Conservation (phyloP, 37 sponge, comb jelly and placozoan species). For the Sycon ciliatum region DNA sequence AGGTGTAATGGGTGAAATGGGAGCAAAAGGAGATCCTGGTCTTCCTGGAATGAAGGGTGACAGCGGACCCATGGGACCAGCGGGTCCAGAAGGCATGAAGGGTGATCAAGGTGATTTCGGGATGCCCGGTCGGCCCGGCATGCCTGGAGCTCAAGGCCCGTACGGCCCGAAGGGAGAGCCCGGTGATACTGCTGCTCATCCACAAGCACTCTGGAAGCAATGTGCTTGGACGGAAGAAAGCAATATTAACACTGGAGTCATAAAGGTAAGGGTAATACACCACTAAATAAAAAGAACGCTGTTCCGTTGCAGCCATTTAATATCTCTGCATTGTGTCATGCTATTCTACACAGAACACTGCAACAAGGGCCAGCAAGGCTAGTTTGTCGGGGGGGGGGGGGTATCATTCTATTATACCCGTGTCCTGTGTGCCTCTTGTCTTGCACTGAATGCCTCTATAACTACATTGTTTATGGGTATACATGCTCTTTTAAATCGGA, state of each 20-base stretch:
- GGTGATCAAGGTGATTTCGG: background rate
- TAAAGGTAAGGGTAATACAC: background rate
- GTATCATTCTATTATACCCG: too few relatives aligned
- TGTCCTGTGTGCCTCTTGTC: too few relatives aligned
- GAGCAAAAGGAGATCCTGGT: background rate
- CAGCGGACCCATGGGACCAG: background rate
- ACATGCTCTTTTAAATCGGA: too few relatives aligned
- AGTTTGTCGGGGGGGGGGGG: too few relatives aligned
- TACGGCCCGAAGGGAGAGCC: background rate
- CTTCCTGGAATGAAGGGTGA: background rate
- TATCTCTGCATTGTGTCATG: too few relatives aligned
- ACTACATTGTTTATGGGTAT: too few relatives aligned
- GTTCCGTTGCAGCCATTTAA: too few relatives aligned
- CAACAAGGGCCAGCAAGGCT: too few relatives aligned
- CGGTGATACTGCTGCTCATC: background rate
- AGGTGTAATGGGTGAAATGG: background rate
- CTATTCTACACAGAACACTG: too few relatives aligned
- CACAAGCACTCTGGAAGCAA: background rate
- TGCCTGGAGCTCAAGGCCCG: background rate
- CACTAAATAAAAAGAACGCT: too few relatives aligned
- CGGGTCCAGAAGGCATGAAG: background rate
- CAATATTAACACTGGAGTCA: background rate
- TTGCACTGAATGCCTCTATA: too few relatives aligned
- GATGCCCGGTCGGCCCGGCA: background rate
- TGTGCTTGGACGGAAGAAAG: background rate